Conservation (phyloP, 2,113 vertebrate genomes). For the Alces alces region DNA sequence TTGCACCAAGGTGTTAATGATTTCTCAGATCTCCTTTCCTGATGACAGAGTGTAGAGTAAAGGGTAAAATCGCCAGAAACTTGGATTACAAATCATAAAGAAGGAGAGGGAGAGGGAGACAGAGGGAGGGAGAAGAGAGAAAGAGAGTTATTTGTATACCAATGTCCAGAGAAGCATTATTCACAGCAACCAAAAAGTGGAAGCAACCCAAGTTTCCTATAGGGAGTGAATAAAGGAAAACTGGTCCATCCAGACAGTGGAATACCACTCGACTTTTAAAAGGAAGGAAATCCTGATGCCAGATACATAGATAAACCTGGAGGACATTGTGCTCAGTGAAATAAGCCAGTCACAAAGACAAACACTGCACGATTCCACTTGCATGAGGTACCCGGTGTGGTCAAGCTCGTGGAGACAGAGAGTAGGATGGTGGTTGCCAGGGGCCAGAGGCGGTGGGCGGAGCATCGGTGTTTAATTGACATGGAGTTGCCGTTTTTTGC, state of each 20-base stretch:
- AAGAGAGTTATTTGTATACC: background rate
- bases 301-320: background rate
- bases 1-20: constrained; percentile 37
- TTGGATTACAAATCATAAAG: background rate
- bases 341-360: background rate
- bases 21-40: background rate
- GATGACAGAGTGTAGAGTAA: background rate
- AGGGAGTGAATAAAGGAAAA: background rate
- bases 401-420: background rate
- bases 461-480: background rate
- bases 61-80: background rate
- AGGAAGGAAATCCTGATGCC: background rate
- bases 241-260: fast-evolving
- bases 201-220: background rate
- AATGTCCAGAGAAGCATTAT: background rate
- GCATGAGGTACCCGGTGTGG: background rate
- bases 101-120: background rate
- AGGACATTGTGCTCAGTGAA: background rate
- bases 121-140: background rate
- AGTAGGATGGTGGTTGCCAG: background rate
- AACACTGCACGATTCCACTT: background rate
- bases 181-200: background rate
- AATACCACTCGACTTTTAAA: background rate
- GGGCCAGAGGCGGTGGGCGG: fast-evolving
- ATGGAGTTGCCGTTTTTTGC: background rate